Evolutionary conservation across 2,888 invertebrate genomes (phyloP), one percentile per base, ranked within the genome.

Genomic region (Eulithis prunata): DNA sequence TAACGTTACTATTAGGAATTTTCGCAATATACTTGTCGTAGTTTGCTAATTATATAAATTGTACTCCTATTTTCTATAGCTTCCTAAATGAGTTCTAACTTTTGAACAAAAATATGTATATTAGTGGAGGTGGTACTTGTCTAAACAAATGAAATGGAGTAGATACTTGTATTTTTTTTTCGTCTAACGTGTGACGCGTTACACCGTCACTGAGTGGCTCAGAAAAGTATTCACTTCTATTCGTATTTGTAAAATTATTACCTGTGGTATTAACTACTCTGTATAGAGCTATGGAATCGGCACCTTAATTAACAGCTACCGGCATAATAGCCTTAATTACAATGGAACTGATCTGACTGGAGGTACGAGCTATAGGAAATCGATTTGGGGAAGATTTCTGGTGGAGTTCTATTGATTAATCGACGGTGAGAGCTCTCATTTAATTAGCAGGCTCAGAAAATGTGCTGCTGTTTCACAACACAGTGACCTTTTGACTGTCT

Each of bases 251-350:
- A 10, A 8, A 2, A 38, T 38, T 38, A 41, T 41, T 41, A 41
- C 41, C 41, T 41, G 41, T 10, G 10, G 41, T 41, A 36, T n/a
- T 11, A 10, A 57, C 14, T 54, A 12, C 14, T 8, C 43, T 59
- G 4, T 56, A 51, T 38, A 49, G 47, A 36, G 4, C 52, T 47
- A 60, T 64, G 58, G 54, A 58, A 61, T 60, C 45, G 57, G 54
- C 51, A 58, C 49, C 61, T 64, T 68, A 68, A 68, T 68, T 68
- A 68, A 61, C 68, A 58, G 54, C 57, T 43, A 36, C 53, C 41
- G 60, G 49, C 49, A 64, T 64, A 61, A 68, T 60, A 55, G 60
- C 49, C 55, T 61, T 68, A 64, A 68, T 68, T 68, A 68, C 57
- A 57, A 57, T 58, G 54, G 51, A 57, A 57, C 59, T 63, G 63